Percentiles rank a stretch among this genome's conserved stretches.
Evolutionary conservation across 2,888 invertebrate genomes (phyloP).

Genomic region (Drosophila vallismaia): DNA sequence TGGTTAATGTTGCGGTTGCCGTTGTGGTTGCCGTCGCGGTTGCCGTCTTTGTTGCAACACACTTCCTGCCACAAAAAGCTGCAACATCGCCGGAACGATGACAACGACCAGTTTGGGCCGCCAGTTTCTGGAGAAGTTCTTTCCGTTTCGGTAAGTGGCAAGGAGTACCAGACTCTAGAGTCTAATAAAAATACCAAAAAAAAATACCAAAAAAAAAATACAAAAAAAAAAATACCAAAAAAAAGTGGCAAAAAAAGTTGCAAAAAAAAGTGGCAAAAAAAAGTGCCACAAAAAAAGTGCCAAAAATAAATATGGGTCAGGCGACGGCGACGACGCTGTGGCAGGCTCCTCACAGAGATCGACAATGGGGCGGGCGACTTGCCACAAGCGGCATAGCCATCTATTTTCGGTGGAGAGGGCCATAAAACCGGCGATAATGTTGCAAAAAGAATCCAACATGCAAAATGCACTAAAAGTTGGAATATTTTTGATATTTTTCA

Average conservation of each 20-base stretch:
- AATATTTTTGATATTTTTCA: neutral
- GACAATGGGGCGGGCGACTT: slow-evolving; percentile 20
- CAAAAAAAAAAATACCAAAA: no score
- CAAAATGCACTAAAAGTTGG: neutral
- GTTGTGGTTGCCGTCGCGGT: neutral
- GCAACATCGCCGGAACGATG: slow-evolving; percentile 43
- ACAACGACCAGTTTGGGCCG: slow-evolving; percentile 72
- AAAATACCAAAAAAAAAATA: no score
- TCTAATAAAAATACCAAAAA: slow-evolving; percentile 14
- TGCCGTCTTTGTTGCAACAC: slow-evolving; percentile 34
- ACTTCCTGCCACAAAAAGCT: slow-evolving; percentile 42
- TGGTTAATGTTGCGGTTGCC: no score
- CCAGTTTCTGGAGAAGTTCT: slow-evolving; percentile 74
- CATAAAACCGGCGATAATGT: slow-evolving; percentile 31
- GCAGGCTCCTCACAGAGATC: slow-evolving; percentile 10
- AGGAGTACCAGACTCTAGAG: neutral
- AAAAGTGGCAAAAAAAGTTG: slow-evolving; percentile 56
- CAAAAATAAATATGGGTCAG: slow-evolving; percentile 76
- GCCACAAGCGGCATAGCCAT: neutral
- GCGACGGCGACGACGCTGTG: slow-evolving; percentile 31
- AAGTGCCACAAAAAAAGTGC: slow-evolving; percentile 38
- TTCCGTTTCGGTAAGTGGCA: slow-evolving; percentile 72
- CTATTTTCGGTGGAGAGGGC: slow-evolving; percentile 24
- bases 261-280: slow-evolving; percentile 48
- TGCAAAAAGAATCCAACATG: neutral